Evolutionary conservation across 2,797 vertebrate species (phyloP), one percentile per base, ranked within the genome.

Genomic region (Schizopygopsis pylzovi): DNA sequence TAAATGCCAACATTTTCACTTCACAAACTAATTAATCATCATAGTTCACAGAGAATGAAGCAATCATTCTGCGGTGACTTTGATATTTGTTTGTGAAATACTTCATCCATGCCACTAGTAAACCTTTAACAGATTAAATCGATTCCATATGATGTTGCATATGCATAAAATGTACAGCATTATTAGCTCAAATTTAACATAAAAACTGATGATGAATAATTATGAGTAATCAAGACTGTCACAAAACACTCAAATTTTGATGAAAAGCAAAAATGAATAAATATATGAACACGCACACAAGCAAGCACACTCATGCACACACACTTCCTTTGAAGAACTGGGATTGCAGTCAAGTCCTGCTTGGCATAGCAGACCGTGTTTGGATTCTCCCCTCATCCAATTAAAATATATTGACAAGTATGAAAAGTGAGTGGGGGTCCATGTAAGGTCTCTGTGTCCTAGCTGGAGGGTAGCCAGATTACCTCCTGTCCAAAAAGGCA

Each of bases 211-310:
- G 52, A 45, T 73, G 89, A 92, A 92, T 88, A 82, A 90, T 91
- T 93, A 88, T 91, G 87, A 52, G 90, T 92, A 94, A 93, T 92
- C 90, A 92, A 89, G 83, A 88, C 90, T 92, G 92, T 92, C 94
- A 94, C 88, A 91, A 92, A 90, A 93, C 93, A 92, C 85, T 87
- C 88, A 86, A 89, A 90, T 89, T 88, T 77, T 90, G 91, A 91
- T 92, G 89, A 93, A 93, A 93, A 92, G 90, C 45, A 22, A 28
- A 43, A 72, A n/a, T n/a, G 16, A 47, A 65, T 16, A 2, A 3
- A 49, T 37, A 54, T 54, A 75, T n/a, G 28, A 90, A 92, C 15
- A 59, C 15, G 25, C 39, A 59, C 33, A 76, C 15, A 43, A 43
- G 9, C 43, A 45, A 45, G 43, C 18, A 54, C 45, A 41, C 28